A percentile compares a stretch with the other conserved stretches of the same genome.
Conservation (phyloP, 2,797 vertebrate genomes). For the Peromyscus eremicus region DNA sequence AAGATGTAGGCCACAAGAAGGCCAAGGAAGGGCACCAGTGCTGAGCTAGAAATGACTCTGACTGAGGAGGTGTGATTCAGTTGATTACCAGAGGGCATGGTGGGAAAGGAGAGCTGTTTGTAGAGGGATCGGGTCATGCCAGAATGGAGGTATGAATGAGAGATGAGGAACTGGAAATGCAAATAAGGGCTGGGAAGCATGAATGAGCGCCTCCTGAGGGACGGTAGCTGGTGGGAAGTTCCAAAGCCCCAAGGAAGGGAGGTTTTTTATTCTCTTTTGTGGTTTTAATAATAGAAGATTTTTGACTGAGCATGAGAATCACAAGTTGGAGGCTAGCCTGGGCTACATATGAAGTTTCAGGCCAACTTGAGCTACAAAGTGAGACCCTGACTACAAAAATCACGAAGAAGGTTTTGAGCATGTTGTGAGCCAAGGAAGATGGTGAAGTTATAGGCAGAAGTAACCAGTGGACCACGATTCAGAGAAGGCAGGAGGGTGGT, state of each 20-base stretch:
- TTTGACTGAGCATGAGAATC: background rate
- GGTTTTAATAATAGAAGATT: slow-evolving; percentile 47
- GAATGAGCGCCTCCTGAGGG: background rate
- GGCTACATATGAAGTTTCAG: background rate
- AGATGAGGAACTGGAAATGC: background rate
- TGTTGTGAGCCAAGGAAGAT: background rate
- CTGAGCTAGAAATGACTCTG: background rate
- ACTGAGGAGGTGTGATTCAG: background rate
- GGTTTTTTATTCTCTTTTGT: background rate
- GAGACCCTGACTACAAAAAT: background rate
- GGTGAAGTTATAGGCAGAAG: background rate
- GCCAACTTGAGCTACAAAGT: background rate
- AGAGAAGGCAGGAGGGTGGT: slow-evolving; percentile 18
- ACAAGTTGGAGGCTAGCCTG: background rate
- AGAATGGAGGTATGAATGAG: background rate
- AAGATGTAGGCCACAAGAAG: background rate
- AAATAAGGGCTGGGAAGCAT: background rate
- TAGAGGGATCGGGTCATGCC: background rate
- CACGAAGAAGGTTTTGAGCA: background rate
- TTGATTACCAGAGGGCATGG: background rate
- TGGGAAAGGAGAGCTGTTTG: background rate
- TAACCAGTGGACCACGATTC: background rate
- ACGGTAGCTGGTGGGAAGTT: background rate
- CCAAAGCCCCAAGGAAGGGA: background rate
- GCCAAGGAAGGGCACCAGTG: background rate